A percentile compares a stretch with the other conserved stretches of the same genome.
Conservation (phyloP, 1,140 invertebrate species). For the Ceratina australensis region DNA sequence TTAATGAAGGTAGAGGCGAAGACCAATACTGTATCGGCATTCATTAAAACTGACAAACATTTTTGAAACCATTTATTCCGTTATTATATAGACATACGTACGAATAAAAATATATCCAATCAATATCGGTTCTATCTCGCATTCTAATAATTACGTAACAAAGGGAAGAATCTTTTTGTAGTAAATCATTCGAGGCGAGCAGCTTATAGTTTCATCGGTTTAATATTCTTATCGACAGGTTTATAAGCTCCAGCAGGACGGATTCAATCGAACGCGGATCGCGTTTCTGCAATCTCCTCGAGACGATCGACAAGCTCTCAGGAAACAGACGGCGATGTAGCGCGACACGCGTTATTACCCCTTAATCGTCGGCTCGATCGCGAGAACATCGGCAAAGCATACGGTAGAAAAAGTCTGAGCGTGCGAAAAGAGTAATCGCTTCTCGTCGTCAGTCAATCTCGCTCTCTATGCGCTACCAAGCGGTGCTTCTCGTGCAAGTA, state of each 20-base stretch:
- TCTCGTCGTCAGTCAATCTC: neutral
- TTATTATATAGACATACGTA: too few species aligned
- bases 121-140: too few species aligned
- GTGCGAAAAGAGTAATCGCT: constrained; percentile 25
- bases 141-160: too few species aligned
- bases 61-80: too few species aligned
- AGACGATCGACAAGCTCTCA: constrained; percentile 2
- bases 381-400: constrained; percentile 2
- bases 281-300: constrained; percentile 22
- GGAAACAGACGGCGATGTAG: neutral
- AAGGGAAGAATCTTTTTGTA: neutral
- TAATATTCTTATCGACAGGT: constrained; percentile 12
- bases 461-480: neutral
- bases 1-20: neutral
- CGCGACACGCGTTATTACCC: constrained; percentile 27
- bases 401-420: neutral
- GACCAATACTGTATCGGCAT: neutral
- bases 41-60: too few species aligned
- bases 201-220: too few species aligned
- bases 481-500: constrained; percentile 3
- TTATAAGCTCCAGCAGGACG: neutral
- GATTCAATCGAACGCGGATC: constrained; percentile 20
- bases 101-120: too few species aligned
- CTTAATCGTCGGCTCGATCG: constrained; percentile 16
- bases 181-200: neutral